Percentiles rank a stretch among this genome's conserved stretches.
Evolutionary conservation across 2,797 vertebrate species (phyloP).

Genomic region (Thamnophis elegans): DNA sequence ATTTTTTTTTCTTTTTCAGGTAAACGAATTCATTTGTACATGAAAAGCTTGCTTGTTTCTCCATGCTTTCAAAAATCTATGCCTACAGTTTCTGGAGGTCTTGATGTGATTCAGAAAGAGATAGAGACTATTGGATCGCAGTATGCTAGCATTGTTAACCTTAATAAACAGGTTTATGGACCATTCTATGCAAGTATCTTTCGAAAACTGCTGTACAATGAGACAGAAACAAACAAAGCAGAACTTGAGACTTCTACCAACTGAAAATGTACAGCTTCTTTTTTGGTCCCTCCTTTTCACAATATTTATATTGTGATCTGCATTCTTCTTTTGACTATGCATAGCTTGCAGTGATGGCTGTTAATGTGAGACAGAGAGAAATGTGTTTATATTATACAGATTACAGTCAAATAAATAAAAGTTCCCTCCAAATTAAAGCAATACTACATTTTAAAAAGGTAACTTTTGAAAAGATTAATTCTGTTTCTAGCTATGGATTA

Average conservation of each 20-base stretch:
- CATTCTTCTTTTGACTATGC: constrained; percentile 7
- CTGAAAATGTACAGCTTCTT: constrained; percentile 37
- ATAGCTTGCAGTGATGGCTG: constrained; percentile 22
- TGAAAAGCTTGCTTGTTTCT: constrained; percentile 78
- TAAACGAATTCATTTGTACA: constrained; percentile 85
- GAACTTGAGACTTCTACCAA: constrained; percentile 52
- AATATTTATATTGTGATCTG: constrained; percentile 13
- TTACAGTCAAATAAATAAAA: constrained; percentile 3
- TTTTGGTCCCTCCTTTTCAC: not conserved
- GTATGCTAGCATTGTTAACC: constrained; percentile 84
- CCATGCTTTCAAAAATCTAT: constrained; percentile 71
- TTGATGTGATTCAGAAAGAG: constrained; percentile 82
- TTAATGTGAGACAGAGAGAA: constrained; percentile 12
- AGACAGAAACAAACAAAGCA: constrained; percentile 51
- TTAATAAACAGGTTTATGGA: constrained; percentile 89
- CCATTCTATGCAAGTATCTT: constrained; percentile 91
- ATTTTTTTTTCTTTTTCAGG: constrained; percentile 70
- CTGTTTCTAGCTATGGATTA: constrained; percentile 52
- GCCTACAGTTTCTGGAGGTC: constrained; percentile 81
- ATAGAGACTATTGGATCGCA: constrained; percentile 78
- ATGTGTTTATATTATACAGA: not conserved
- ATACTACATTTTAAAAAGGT: not conserved
- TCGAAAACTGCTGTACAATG: constrained; percentile 82
- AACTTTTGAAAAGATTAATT: constrained; percentile 49
- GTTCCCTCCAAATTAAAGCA: not conserved